phyloP scores from a whole-genome alignment of 92 coral and sea anemone genomes.

The Meandrina meandrites region DNA sequence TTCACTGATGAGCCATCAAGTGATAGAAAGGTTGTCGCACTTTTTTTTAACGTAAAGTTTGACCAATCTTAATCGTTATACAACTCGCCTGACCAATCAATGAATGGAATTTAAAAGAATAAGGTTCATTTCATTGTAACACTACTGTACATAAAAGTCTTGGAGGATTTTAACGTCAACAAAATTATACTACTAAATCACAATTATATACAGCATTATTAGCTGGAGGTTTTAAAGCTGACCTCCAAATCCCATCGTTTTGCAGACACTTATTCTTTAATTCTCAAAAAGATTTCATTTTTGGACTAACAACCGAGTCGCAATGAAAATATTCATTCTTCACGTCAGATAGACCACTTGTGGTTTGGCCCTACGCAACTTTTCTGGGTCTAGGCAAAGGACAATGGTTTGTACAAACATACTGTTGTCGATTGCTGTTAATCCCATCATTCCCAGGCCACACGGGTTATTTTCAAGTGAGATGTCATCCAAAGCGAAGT shows the following conservation, averaged over 20 bases:
- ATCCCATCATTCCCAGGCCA: slow-evolving; percentile 36
- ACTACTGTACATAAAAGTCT: background rate
- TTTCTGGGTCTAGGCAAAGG: background rate
- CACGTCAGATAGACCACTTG: background rate
- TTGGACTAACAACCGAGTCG: background rate
- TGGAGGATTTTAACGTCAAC: background rate
- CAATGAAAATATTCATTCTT: background rate
- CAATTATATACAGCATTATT: background rate
- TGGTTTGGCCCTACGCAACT: background rate
- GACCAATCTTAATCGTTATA: no score
- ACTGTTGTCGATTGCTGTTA: slow-evolving; percentile 63
- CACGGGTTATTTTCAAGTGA: slow-evolving; percentile 74
- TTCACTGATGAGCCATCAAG: background rate
- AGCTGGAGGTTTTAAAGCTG: background rate
- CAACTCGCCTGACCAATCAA: background rate
- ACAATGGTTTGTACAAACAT: slow-evolving; percentile 15
- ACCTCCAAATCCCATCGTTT: background rate
- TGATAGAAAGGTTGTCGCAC: background rate
- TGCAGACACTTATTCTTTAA: no score
- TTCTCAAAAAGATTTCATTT: no score
- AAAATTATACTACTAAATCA: background rate
- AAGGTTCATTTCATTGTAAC: background rate
- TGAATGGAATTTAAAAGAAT: background rate
- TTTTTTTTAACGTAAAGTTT: no score
- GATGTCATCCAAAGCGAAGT: slow-evolving; percentile 88